Percentiles rank a stretch among this genome's conserved stretches.
phyloP scores from a whole-genome alignment of 1,140 invertebrate genomes.

The Adelges cooleyi region DNA sequence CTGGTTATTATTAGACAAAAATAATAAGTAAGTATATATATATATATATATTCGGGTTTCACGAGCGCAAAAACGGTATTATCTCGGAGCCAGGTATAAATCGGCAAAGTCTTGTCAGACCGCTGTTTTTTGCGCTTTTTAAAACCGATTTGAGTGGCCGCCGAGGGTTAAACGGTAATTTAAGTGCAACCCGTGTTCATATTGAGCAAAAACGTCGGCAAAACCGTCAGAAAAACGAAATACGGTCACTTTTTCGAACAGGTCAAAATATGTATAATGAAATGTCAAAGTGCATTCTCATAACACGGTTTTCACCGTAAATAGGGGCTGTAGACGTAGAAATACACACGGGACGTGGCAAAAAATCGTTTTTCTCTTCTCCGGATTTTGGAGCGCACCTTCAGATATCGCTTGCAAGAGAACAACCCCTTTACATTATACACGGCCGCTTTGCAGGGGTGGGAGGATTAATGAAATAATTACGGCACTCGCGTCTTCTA shows the following conservation, averaged over 20 bases:
- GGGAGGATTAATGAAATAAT: slow-evolving; percentile 27
- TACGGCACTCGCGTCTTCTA: slow-evolving; percentile 7
- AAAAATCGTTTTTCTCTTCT: slow-evolving; percentile 12
- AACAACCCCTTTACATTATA: slow-evolving; percentile 5
- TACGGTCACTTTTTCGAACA: not conserved
- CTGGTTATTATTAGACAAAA: too few species aligned
- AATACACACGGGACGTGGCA: not conserved
- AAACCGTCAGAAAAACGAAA: too few species aligned
- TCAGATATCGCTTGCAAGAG: slow-evolving; percentile 21
- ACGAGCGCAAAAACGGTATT: too few species aligned
- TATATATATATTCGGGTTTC: too few species aligned
- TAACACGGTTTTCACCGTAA: slow-evolving; percentile 11
- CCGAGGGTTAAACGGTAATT: too few species aligned
- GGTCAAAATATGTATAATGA: not conserved
- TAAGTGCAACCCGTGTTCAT: too few species aligned
- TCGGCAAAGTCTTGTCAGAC: too few species aligned
- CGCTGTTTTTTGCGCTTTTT: too few species aligned
- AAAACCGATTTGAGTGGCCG: too few species aligned
- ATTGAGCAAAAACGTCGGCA: too few species aligned
- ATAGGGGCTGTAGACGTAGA: not conserved
- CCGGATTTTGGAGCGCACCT: slow-evolving; percentile 1
- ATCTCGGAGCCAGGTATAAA: too few species aligned
- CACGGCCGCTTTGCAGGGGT: not conserved
- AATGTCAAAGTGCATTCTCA: not conserved
- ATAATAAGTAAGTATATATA: too few species aligned